These are phyloP conservation scores for Aphaenogaster floridana DNA, from an alignment of 1,140 invertebrate genomes.

Conservation along the genomic window DNA sequence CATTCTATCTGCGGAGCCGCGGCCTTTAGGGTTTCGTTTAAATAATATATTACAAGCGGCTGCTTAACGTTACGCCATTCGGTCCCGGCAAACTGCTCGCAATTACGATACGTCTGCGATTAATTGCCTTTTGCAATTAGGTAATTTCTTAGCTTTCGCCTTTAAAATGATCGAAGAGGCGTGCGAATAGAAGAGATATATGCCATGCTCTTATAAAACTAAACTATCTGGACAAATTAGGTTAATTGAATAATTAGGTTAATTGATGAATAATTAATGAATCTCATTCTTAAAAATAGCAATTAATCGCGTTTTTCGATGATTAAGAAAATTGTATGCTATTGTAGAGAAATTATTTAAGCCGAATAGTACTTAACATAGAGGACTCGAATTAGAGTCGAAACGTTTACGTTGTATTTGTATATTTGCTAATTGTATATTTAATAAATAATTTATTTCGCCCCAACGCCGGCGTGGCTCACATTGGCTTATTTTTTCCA, in stretches of 20 bases:
- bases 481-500: too few relatives aligned
- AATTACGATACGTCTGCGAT: constrained; percentile 6
- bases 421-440: too few relatives aligned
- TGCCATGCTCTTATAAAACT: background rate
- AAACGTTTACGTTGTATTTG: too few relatives aligned
- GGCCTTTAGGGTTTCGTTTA: constrained; percentile 45
- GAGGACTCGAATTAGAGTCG: too few relatives aligned
- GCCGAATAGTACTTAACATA: background rate
- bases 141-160: background rate
- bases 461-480: too few relatives aligned
- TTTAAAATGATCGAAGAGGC: background rate
- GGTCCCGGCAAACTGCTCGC: background rate
- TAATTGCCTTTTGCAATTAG: background rate
- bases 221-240: background rate
- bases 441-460: too few relatives aligned
- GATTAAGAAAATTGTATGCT: background rate
- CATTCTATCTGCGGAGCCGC: constrained; percentile 35
- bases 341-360: constrained; percentile 14
- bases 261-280: background rate
- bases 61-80: constrained; percentile 32
- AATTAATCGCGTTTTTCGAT: background rate
- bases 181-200: background rate
- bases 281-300: background rate
- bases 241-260: background rate
- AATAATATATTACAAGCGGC: constrained; percentile 55